These are phyloP conservation scores for Narcine bancroftii DNA, from an alignment of 2,113 vertebrate species.

Conservation along the genomic window DNA sequence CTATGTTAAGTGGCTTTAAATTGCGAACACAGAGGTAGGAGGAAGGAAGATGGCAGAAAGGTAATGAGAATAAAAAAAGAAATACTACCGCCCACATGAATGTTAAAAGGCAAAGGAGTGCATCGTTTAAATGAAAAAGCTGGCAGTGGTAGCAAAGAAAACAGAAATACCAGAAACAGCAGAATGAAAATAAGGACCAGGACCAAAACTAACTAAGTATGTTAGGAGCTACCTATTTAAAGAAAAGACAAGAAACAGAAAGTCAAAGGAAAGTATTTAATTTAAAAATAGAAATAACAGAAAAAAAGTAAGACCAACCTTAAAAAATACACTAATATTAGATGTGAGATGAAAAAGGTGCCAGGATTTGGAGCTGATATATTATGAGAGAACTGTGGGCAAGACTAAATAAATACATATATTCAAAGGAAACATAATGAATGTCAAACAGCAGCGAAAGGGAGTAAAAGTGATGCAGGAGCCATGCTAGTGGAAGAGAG, in stretches of 20 bases:
- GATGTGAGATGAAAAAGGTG: not conserved
- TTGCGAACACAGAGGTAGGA: not conserved
- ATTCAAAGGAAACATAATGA: not conserved
- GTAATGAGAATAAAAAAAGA: not conserved
- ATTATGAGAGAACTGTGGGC: not conserved
- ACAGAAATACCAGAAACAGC: not conserved
- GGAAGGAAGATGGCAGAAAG: not conserved
- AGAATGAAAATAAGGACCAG: not conserved
- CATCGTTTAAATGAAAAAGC: not conserved
- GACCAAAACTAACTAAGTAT: not conserved
- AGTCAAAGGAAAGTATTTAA: too few species aligned
- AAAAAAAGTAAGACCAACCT: not conserved
- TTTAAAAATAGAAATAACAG: not conserved
- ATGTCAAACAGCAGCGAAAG: not conserved
- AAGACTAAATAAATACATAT: not conserved
- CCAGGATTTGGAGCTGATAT: not conserved
- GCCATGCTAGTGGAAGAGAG: not conserved
- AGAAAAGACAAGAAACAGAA: not conserved
- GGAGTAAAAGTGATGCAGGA: not conserved
- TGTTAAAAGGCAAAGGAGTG: not conserved
- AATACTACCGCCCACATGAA: not conserved
- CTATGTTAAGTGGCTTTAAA: too few species aligned
- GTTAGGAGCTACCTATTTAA: not conserved
- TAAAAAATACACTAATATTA: not conserved
- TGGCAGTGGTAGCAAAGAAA: not conserved